Percentiles rank a stretch among this genome's conserved stretches.
phyloP scores from a whole-genome alignment of 1,140 invertebrate species.

The Aphis gossypii region DNA sequence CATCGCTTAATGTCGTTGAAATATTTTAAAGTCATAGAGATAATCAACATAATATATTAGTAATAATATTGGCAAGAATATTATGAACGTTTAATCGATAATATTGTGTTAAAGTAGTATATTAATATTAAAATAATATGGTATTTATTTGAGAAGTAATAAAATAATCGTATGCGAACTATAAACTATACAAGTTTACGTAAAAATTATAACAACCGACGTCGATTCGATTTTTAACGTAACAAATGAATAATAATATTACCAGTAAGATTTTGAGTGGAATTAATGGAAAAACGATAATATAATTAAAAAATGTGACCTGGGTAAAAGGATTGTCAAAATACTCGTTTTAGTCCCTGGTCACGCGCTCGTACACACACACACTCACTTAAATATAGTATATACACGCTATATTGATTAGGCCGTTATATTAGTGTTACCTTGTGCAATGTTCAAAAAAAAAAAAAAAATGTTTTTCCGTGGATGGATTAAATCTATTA shows the following conservation, averaged over 20 bases:
- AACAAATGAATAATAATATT: not conserved
- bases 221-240: not conserved
- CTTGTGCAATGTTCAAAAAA: not conserved
- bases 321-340: slow-evolving; percentile 33
- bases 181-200: not conserved
- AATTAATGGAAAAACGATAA: slow-evolving; percentile 12
- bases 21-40: not conserved
- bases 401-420: slow-evolving; percentile 37
- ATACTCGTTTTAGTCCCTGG: slow-evolving; percentile 38
- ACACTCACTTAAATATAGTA: not conserved
- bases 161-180: not conserved
- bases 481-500: slow-evolving; percentile 42
- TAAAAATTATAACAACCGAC: not conserved
- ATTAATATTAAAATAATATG: not conserved
- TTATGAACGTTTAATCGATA: not conserved
- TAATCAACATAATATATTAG: not conserved
- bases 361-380: not conserved
- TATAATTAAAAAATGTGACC: not conserved
- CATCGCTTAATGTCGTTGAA: not conserved
- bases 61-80: not conserved
- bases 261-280: not conserved
- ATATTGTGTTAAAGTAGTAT: not conserved
- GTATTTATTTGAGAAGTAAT: not conserved
- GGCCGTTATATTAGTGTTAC: not conserved
- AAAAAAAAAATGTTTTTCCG: not conserved